Evolutionary conservation across 2,797 vertebrate species (phyloP), one percentile per base, ranked within the genome.

Genomic region (Sebastes reedi): DNA sequence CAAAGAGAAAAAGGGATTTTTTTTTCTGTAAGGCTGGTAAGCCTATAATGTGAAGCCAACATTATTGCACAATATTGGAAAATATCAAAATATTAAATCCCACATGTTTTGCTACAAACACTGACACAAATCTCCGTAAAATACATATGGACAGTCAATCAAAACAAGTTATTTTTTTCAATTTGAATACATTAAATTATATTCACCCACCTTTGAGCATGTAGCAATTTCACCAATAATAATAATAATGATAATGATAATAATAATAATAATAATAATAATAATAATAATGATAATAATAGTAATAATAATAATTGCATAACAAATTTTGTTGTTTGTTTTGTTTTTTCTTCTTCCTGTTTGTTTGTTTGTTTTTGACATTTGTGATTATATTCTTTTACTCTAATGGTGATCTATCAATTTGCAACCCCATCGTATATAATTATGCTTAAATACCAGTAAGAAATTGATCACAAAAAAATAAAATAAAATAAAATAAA

Each of bases 61-160:
- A 74, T 61, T 94, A 94, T 93, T 94, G 94, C 92, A 94, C 93
- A 83, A 87, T 85, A 89, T 84, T 81, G 72, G 74, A 92, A 88
- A 89, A 91, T 91, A 91, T 87, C 75, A 89, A 93, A 93, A 90
- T 91, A 90, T 88, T 82, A 64, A 91, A 89, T 89, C 84, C 79
- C 85, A 93, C 88, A 50, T 82, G 79, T 87, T 77, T 62, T 75
- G 68, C 66, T 81, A 89, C 90, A 88, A 92, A 91, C 90, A 94
- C 90, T 72, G 80, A 93, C 88, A 91, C 90, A 88, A 50, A 79
- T 88, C 50, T 91, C 72, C 81, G 72, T 81, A 79, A 91, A 90
- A 85, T 91, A 91, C 87, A 89, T 75, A 90, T 76, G 80, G 80
- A 90, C 73, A 90, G 46, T 60, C 58, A 85, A 87, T 62, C 8